Percentiles rank a stretch among this genome's conserved stretches.
These are phyloP conservation scores for Masticophis lateralis DNA, from an alignment of 2,797 vertebrate genomes.

Conservation along the genomic window DNA sequence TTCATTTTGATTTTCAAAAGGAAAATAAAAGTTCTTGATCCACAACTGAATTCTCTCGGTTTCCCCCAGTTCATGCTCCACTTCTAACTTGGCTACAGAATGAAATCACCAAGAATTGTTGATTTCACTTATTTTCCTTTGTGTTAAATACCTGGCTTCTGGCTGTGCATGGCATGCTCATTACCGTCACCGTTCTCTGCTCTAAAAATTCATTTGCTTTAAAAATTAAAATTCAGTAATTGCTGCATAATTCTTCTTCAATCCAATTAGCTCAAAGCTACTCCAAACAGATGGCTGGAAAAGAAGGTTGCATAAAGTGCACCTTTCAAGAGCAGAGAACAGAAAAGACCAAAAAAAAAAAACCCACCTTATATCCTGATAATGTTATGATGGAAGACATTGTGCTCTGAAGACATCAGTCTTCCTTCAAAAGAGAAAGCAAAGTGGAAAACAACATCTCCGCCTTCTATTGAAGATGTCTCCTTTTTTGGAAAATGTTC, in stretches of 20 bases:
- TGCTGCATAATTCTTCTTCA: slow-evolving; percentile 43
- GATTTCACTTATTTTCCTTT: background rate
- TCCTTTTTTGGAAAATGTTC: background rate
- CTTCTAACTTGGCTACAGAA: background rate
- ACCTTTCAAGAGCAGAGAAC: background rate
- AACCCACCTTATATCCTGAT: background rate
- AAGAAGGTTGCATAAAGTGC: background rate
- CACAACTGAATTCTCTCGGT: background rate
- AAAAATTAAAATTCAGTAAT: slow-evolving; percentile 44
- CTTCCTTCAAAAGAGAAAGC: background rate
- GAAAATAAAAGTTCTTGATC: background rate
- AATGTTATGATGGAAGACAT: background rate
- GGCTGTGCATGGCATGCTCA: background rate
- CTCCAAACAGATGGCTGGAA: background rate
- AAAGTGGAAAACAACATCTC: background rate
- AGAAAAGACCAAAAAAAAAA: background rate
- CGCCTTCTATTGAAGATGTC: background rate
- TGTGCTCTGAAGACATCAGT: background rate
- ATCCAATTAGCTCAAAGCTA: background rate
- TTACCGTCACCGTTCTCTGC: background rate
- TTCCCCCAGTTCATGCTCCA: background rate
- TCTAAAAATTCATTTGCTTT: background rate
- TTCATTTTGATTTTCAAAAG: background rate
- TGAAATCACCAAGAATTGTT: background rate
- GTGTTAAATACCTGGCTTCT: background rate